Evolutionary conservation across 2,888 invertebrate genomes (phyloP), one percentile per base, ranked within the genome.

Genomic region (Hoplodrina blanda): DNA sequence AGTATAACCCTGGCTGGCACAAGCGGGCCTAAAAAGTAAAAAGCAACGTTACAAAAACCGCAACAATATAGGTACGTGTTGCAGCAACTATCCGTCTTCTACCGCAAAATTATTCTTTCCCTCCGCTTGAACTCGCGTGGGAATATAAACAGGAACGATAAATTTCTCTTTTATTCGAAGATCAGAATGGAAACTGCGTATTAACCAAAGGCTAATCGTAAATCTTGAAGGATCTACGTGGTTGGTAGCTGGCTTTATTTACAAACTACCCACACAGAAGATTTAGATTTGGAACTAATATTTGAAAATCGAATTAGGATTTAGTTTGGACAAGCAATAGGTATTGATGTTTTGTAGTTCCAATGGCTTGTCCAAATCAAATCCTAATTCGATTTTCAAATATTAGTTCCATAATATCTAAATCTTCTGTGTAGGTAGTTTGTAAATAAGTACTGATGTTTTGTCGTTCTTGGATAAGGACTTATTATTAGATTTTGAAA

Each of bases 121-220:
- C 37, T 19, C n/a, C 49, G 64, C 57, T 13, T 49, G 49, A 78
- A 72, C 59, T 71, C 77, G 55, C 65, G n/a, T 55, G 82, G 82
- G 65, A 82, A 73, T 78, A 82, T 78, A 78, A 72, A 65, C 61
- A 82, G 65, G 25, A 73, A 72, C 79, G 30, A 78, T 78, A 82
- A 73, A 82, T 78, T 78, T 78, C 52, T 72, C 73, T 78, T 77
- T 78, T 78, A 78, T 82, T 78, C 60, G 79, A 72, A 78, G 79
- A 78, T 78, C 73, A 72, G 82, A 78, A 72, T 78, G 73, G 78
- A 55, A 78, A 72, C 54, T 62, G 65, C 64, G 73, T 82, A 82
- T 81, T 71, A 70, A 78, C 76, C 50, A n/a, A 55, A 55, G 44
- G 60, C 68, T 83, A 83, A 80, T 83, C 84, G 71, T 80, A 80